phyloP scores from a whole-genome alignment of 92 coral and sea anemone species.

The Siderastrea siderea region DNA sequence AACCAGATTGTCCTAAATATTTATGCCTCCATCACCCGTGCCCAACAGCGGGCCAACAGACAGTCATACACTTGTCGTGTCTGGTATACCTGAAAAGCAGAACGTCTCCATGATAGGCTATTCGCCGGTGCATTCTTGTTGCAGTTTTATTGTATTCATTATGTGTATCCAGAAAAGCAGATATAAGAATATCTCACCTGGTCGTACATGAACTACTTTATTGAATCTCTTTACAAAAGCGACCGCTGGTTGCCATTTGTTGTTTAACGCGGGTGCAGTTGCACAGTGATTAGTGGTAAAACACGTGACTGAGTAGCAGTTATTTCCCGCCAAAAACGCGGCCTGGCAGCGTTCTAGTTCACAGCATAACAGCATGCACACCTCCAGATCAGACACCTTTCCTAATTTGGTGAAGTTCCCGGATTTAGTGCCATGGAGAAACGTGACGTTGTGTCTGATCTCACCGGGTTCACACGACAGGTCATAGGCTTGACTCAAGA shows the following conservation, averaged over 20 bases:
- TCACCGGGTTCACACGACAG: conserved; percentile 77
- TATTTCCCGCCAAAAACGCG: conserved; percentile 87
- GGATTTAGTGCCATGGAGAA: conserved; percentile 94
- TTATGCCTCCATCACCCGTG: too few relatives aligned
- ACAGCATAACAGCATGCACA: conserved; percentile 92
- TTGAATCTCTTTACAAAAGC: conserved; percentile 71
- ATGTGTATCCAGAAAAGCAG: neutral
- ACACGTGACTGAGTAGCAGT: conserved; percentile 91
- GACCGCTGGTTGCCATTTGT: conserved; percentile 89
- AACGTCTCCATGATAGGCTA: too few relatives aligned
- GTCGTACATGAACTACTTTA: conserved; percentile 34
- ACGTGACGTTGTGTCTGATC: conserved; percentile 80
- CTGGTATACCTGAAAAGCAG: too few relatives aligned
- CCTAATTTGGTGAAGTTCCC: conserved; percentile 94
- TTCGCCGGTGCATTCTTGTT: too few relatives aligned
- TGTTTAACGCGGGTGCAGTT: conserved; percentile 91
- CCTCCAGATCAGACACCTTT: conserved; percentile 89
- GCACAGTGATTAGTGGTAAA: conserved; percentile 87
- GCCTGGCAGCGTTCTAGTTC: conserved; percentile 90
- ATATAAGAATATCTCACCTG: conserved; percentile 11
- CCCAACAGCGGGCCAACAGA: too few relatives aligned
- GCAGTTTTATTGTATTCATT: too few relatives aligned
- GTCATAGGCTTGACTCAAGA: conserved; percentile 71
- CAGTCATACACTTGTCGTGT: too few relatives aligned
- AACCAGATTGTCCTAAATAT: too few relatives aligned